Conservation (phyloP, 2,888 invertebrate genomes). For the Drosophila affinis region DNA sequence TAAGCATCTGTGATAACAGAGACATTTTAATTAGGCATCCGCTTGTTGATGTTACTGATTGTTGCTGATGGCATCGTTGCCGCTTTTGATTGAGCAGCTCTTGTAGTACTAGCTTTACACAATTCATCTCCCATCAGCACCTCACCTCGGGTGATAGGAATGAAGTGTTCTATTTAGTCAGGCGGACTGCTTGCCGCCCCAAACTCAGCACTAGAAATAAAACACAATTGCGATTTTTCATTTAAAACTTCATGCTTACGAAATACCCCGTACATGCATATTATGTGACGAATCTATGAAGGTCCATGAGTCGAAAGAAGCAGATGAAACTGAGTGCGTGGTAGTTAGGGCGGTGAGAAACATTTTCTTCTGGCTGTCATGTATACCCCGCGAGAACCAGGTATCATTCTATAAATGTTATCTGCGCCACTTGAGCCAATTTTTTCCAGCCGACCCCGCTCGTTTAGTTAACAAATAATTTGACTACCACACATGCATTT, state of each 20-base stretch:
- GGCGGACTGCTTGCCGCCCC: background rate
- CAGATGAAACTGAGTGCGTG: background rate
- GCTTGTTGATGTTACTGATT: conserved; percentile 38
- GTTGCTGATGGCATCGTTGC: conserved; percentile 30
- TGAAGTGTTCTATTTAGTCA: conserved; percentile 16
- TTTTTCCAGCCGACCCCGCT: conserved; percentile 20
- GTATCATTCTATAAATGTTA: conserved; percentile 36
- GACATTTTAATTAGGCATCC: conserved; percentile 29
- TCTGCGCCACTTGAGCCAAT: conserved; percentile 53
- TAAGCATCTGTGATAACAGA: conserved; percentile 10
- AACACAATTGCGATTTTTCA: background rate
- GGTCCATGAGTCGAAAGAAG: background rate
- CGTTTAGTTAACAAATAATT: conserved; percentile 20
- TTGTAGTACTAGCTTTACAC: conserved; percentile 33
- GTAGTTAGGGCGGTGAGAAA: background rate
- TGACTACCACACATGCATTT: conserved; percentile 1
- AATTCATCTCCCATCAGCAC: conserved; percentile 28
- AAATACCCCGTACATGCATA: background rate
- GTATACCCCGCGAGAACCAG: background rate
- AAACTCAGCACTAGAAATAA: background rate
- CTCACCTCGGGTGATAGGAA: conserved; percentile 25
- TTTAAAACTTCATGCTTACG: background rate
- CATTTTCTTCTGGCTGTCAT: background rate
- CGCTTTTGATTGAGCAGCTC: conserved; percentile 49
- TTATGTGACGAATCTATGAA: background rate